Evolutionary conservation across 2,888 invertebrate genomes (phyloP).

Genomic region (Anoncus sp.): DNA sequence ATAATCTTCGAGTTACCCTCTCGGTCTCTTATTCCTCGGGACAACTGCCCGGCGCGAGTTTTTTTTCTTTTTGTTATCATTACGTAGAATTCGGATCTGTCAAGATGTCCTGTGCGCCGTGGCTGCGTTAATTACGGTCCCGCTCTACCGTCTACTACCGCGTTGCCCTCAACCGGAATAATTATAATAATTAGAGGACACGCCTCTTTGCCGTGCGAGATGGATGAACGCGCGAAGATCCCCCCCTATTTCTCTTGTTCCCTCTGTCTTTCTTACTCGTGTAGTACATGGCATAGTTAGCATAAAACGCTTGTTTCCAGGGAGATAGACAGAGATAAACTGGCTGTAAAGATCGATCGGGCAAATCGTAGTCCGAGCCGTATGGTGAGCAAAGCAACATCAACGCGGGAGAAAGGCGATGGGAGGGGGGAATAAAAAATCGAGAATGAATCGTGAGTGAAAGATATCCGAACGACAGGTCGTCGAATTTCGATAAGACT

Average conservation of each 20-base stretch:
- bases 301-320: conserved; percentile 40
- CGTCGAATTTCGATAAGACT: conserved; percentile 5
- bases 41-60: conserved; percentile 5
- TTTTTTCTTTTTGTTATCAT: conserved; percentile 82
- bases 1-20: conserved; percentile 50
- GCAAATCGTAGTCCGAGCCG: conserved; percentile 11
- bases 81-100: conserved; percentile 81
- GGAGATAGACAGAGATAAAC: conserved; percentile 48
- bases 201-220: conserved; percentile 77
- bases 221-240: conserved; percentile 74
- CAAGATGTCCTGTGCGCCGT: conserved; percentile 79
- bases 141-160: conserved; percentile 59
- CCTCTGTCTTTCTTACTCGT: conserved; percentile 28
- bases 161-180: conserved; percentile 76
- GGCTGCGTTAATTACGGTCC: conserved; percentile 82
- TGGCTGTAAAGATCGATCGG: conserved; percentile 30
- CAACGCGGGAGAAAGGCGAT: conserved; percentile 14
- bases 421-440: conserved; percentile 17
- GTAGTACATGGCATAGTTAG: conserved; percentile 24
- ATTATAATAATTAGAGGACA: conserved; percentile 82
- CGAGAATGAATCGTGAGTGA: conserved; percentile 25
- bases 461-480: conserved; percentile 10
- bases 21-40: conserved; percentile 16
- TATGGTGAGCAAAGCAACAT: conserved; percentile 14
- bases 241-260: conserved; percentile 6